A percentile compares a stretch with the other conserved stretches of the same genome.
These are phyloP conservation scores for Glareola pratincola DNA, from an alignment of 2,113 vertebrate genomes.

Conservation along the genomic window DNA sequence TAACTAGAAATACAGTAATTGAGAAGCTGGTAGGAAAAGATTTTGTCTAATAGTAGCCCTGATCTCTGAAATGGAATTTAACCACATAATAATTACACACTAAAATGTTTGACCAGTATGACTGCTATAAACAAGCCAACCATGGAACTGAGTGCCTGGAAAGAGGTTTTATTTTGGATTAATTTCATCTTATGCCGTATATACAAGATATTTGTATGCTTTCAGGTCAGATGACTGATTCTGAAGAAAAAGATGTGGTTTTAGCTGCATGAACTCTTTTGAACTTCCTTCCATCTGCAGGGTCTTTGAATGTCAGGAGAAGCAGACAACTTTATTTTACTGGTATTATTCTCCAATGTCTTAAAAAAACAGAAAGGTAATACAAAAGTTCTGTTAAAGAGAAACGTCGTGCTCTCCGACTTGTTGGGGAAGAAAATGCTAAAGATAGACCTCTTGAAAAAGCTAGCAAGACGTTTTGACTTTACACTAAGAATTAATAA, in stretches of 20 bases:
- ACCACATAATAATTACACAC: conserved; percentile 46
- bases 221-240: neutral
- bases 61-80: conserved; percentile 31
- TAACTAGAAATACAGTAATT: conserved; percentile 63
- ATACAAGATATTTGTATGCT: neutral
- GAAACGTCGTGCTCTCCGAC: neutral
- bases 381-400: neutral
- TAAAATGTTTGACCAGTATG: neutral
- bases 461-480: neutral
- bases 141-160: neutral
- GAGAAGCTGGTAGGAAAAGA: conserved; percentile 57
- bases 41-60: conserved; percentile 51
- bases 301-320: conserved; percentile 24
- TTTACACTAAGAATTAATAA: neutral
- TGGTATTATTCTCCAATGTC: neutral
- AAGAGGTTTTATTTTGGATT: conserved; percentile 20
- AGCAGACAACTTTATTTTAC: neutral
- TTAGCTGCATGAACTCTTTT: conserved; percentile 42
- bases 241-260: conserved; percentile 14
- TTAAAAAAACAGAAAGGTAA: neutral
- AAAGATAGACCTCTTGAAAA: neutral
- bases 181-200: neutral
- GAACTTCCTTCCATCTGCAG: conserved; percentile 39
- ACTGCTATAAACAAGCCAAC: neutral
- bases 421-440: neutral